These are phyloP conservation scores for Cryptoblepharus egeriae DNA, from an alignment of 2,797 vertebrate genomes.

Conservation along the genomic window DNA sequence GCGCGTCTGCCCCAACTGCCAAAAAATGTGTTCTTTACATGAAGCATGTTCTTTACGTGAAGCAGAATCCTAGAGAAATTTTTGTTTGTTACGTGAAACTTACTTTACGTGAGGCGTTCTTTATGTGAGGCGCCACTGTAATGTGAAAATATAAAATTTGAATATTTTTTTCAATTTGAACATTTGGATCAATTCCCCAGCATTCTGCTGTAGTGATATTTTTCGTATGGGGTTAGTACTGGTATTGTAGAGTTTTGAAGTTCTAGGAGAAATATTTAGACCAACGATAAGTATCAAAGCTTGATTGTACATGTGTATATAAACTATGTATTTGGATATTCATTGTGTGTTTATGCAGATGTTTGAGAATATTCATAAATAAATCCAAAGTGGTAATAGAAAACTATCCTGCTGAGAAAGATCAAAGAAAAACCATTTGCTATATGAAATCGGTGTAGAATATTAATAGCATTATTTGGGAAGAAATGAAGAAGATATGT, in stretches of 20 bases:
- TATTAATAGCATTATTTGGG: slow-evolving; percentile 36
- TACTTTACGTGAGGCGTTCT: no score
- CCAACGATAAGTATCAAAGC: background rate
- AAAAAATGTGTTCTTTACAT: no score
- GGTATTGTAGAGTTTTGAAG: slow-evolving; percentile 27
- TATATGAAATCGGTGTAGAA: slow-evolving; percentile 34
- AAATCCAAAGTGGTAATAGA: slow-evolving; percentile 42
- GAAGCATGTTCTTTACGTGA: no score
- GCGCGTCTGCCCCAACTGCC: no score
- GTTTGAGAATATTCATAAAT: slow-evolving; percentile 44
- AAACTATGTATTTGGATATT: slow-evolving; percentile 13
- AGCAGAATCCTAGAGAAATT: no score
- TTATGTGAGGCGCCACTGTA: no score
- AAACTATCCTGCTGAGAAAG: slow-evolving; percentile 30
- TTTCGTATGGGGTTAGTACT: background rate
- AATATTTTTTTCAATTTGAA: background rate
- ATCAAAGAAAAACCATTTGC: slow-evolving; percentile 35
- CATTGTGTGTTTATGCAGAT: slow-evolving; percentile 36
- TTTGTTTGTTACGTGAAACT: no score
- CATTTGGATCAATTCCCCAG: background rate
- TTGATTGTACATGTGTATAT: background rate
- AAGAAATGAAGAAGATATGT: slow-evolving; percentile 31
- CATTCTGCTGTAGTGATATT: slow-evolving; percentile 16
- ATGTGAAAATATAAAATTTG: no score
- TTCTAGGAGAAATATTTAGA: slow-evolving; percentile 3